Evolutionary conservation across 2,797 vertebrate species (phyloP).

Genomic region (Sphenopsis melanotis): DNA sequence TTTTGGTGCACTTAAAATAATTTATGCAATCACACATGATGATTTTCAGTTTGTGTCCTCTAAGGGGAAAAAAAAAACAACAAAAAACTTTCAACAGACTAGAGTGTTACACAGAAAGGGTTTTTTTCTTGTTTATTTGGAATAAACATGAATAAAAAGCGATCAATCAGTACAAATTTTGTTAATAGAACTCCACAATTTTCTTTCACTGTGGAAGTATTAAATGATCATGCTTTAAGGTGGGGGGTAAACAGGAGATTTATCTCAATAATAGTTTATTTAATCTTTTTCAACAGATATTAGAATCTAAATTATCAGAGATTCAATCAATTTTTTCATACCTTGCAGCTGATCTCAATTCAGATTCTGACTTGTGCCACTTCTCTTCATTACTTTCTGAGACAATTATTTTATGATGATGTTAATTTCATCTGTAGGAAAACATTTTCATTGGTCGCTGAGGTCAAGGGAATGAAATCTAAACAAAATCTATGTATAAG

Average conservation of each 20-base stretch:
- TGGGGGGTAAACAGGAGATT: neutral
- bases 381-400: neutral
- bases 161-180: neutral
- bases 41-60: neutral
- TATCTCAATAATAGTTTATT: neutral
- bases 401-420: neutral
- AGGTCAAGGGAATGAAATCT: neutral
- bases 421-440: neutral
- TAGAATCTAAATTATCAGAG: neutral
- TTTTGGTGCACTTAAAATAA: neutral
- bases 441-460: neutral
- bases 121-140: neutral
- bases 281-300: neutral
- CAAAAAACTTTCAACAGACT: neutral
- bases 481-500: neutral
- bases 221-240: neutral
- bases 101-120: neutral
- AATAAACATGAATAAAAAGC: neutral
- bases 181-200: neutral
- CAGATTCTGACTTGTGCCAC: neutral
- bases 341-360: neutral
- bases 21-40: no score
- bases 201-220: neutral
- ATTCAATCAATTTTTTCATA: conserved; percentile 1
- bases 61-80: neutral